Base-by-base conservation (phyloP, 2,888 invertebrate species). In the Hybos culiciformis region DNA sequence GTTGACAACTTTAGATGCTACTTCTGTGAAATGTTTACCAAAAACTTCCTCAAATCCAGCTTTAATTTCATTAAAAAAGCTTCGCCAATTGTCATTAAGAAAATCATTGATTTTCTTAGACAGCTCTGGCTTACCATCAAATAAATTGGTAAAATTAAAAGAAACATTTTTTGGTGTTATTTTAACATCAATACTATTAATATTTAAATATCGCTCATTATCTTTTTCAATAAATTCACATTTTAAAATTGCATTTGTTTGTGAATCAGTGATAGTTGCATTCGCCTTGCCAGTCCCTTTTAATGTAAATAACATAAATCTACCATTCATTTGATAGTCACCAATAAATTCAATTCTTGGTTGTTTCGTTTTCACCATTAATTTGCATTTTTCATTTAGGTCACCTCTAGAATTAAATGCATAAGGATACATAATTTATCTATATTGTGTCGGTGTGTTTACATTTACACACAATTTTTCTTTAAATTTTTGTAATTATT, bases 221-320 rank as follows among this genome's bases (percentile, higher is more conserved):
- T 36, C 14, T n/a, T 21, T 36, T n/a, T 36, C 12, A 21, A 20
- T 20, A 21, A 36, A 36, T 36, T 36, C 36, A 36, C 36, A 36
- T 14, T 14, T 36, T 14, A 36, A 14, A 7, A 21, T 2, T 7
- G n/a, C 14, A 7, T n/a, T n/a, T n/a, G n/a, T 7, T 4, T 2
- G 1, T 3, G 21, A 4, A 21, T 36, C n/a, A 21, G 19, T 36
- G 6, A 12, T 8, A 12, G n/a, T 21, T 20, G 21, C 14, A 20
- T 36, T 14, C 3, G 20, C 19, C 14, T 36, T 36, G 14, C 21
- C 36, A 14, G 8, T 9, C 4, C 36, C 36, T 5, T 36, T 20
- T 14, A 36, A 12, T 36, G 20, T 12, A 36, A 36, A 36, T 21
- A 36, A 14, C 4, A 36, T 8, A 14, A 19, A 19, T 20, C 19